These are phyloP conservation scores for Drosophila eugracilis DNA, from an alignment of 1,140 invertebrate genomes.

Conservation along the genomic window DNA sequence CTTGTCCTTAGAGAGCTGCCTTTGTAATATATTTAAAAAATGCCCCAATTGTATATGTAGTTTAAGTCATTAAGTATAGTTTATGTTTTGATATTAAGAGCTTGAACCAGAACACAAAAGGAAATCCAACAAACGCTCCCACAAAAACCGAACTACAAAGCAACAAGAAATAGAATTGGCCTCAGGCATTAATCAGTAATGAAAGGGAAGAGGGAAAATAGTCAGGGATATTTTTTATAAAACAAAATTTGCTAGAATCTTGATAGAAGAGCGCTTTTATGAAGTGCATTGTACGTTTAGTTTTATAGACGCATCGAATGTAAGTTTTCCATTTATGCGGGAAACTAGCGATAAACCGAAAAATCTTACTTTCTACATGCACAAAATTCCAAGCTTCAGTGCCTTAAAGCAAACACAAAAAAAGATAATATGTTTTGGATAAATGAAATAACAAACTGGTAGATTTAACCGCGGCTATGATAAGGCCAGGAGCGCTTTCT, in stretches of 20 bases:
- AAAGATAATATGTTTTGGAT: slow-evolving; percentile 27
- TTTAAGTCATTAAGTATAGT: slow-evolving; percentile 45
- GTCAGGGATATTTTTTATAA: slow-evolving; percentile 80
- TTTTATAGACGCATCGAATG: slow-evolving; percentile 56
- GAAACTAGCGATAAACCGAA: slow-evolving; percentile 14
- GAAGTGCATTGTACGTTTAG: slow-evolving; percentile 52
- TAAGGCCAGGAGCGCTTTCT: slow-evolving; percentile 5
- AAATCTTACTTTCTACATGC: slow-evolving; percentile 67
- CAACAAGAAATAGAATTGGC: slow-evolving; percentile 56
- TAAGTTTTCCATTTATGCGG: slow-evolving; percentile 1
- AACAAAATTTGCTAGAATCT: slow-evolving; percentile 63
- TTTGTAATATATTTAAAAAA: slow-evolving; percentile 80
- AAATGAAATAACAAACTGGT: slow-evolving; percentile 44
- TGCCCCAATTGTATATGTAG: slow-evolving; percentile 68
- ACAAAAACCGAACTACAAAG: slow-evolving; percentile 31
- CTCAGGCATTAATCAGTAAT: slow-evolving; percentile 66
- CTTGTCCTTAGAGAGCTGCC: slow-evolving; percentile 61
- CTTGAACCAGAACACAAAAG: slow-evolving; percentile 49
- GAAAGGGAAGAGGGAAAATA: slow-evolving; percentile 52
- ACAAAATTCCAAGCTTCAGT: slow-evolving; percentile 83
- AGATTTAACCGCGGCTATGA: slow-evolving; percentile 45
- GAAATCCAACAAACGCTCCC: slow-evolving; percentile 12
- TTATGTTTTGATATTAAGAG: slow-evolving; percentile 63
- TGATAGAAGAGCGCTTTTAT: slow-evolving; percentile 23
- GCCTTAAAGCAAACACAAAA: slow-evolving; percentile 73